Base-by-base conservation (phyloP, 2,113 vertebrate genomes). In the Onychostruthus taczanowskii region DNA sequence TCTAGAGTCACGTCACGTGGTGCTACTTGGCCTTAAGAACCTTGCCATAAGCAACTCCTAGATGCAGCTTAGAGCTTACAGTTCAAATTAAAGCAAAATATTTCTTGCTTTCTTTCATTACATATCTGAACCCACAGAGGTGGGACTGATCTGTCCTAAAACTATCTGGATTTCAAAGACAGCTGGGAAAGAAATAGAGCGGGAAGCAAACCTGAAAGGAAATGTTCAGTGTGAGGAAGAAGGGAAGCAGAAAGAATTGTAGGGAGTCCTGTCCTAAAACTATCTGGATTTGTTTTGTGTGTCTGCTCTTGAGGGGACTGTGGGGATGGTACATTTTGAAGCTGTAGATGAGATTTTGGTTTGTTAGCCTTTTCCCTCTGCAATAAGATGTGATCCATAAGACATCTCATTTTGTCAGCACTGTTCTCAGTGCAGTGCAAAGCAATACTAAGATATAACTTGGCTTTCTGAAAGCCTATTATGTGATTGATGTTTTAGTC, bases 1-100 rank as follows among this genome's bases (percentile, higher is more conserved):
- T 50, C 19, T 22, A 8, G 28, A 28, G 9, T 53, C 9, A 2
- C 2, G 0, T 28, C 3, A 1, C 3, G 11, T 75, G 55, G 13
- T 86, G 28, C 24, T 46, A 2, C 13, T 63, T 74, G 64, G 24
- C 16, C 6, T 1, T 30, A 9, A 1, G 30, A 12, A 21, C 33
- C 43, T 62, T 47, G 27, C 30, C 21, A 19, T 16, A 28, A 70
- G 9, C 22, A 10, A 11, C 49, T 81, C 16, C 23, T 44, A 81
- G 67, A 9, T 28, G 7, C 9, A 41, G 1, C 7, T 76, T 41
- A 6, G 4, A 73, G 11, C 10, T 15, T n/a, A 10, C 0, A 26
- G 35, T 33, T 69, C 6, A 46, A 46, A 26, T 30, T 39, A 33
- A 75, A 75, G 33, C 46, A 47, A 43, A 84, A 23, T 50, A 4